Evolutionary conservation across 2,888 invertebrate genomes (phyloP), one percentile per base, ranked within the genome.

Genomic region (Epicampocera succincta): DNA sequence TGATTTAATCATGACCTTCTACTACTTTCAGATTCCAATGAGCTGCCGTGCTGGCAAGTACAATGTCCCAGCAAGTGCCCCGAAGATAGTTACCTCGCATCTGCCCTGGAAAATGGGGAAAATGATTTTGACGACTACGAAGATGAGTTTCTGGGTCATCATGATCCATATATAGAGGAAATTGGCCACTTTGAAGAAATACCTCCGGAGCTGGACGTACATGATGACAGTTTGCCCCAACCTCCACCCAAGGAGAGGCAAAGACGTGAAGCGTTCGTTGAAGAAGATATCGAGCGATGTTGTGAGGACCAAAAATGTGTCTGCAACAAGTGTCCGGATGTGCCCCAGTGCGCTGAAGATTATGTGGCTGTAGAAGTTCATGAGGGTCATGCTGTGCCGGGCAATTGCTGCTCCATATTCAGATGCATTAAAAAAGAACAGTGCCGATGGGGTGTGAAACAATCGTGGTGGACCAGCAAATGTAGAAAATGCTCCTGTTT

Each of bases 341-440:
- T 84, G 3, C 87, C 87, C 0, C 75, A 76, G 9, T 89, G 89
- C 56, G 17, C 54, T 0, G 19, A 13, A 4, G 83, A 73, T 1
- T 72, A 87, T 21, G 86, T 89, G 12, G 85, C 87, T 2, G 75
- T 88, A 33, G 83, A 87, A 60, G 40, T 86, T 12, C 78, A 82
- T 2, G 29, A 65, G 8, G 89, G 88, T 21, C 84, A 75, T 25
- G 86, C 83, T 1, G 38, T 76, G 15, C 90, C 91, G 0, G 90
- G 89, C 21, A 92, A 91, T 84, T 92, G 93, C 84, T 92, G 92
- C 79, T 91, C 92, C 1, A 90, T 90, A 9, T 92, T 91, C 85
- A 86, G 89, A 33, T 90, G 91, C 76, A 92, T 92, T 83, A 50
- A 71, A 2, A 81, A 85, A 56, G 84, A 85, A 1, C n/a, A 68